phyloP scores from a whole-genome alignment of 2,113 vertebrate genomes.

The Cyprinodon variegatus region DNA sequence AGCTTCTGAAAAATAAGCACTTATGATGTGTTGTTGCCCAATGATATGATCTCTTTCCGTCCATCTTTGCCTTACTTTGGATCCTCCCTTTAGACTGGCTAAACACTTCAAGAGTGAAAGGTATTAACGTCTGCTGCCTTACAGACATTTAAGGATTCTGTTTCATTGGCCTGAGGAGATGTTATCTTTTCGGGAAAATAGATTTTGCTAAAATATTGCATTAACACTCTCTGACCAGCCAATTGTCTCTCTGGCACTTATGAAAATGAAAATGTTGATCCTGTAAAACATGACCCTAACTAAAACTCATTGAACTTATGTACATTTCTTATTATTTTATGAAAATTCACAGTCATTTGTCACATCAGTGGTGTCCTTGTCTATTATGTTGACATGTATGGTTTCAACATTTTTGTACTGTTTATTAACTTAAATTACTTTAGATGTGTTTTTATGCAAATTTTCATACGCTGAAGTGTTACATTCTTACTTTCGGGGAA shows the following conservation, averaged over 20 bases:
- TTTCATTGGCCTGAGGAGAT: conserved; percentile 38
- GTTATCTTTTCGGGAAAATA: conserved; percentile 14
- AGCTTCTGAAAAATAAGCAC: conserved; percentile 30
- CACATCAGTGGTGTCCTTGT: conserved; percentile 68
- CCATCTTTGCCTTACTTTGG: conserved; percentile 9
- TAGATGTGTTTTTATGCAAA: conserved; percentile 96
- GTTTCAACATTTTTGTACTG: conserved; percentile 87
- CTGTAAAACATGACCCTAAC: conserved; percentile 64
- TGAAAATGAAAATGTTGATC: conserved; percentile 37
- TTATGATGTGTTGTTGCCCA: conserved; percentile 79
- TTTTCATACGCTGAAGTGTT: conserved; percentile 95
- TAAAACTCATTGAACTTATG: conserved; percentile 78
- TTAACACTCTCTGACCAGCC: conserved; percentile 55
- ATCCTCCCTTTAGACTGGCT: conserved; percentile 69
- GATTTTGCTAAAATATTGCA: conserved; percentile 23
- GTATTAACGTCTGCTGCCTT: conserved; percentile 81
- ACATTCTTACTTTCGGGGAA: conserved; percentile 98
- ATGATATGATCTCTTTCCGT: conserved; percentile 56
- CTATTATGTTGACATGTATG: conserved; percentile 81
- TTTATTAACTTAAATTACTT: conserved; percentile 94
- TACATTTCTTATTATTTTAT: conserved; percentile 80
- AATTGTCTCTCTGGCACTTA: conserved; percentile 54
- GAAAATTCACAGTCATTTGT: conserved; percentile 72
- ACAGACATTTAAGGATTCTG: conserved; percentile 79
- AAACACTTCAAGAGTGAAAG: conserved; percentile 70